These are phyloP conservation scores for Lepus americanus DNA, from an alignment of 2,113 vertebrate genomes.

Conservation along the genomic window DNA sequence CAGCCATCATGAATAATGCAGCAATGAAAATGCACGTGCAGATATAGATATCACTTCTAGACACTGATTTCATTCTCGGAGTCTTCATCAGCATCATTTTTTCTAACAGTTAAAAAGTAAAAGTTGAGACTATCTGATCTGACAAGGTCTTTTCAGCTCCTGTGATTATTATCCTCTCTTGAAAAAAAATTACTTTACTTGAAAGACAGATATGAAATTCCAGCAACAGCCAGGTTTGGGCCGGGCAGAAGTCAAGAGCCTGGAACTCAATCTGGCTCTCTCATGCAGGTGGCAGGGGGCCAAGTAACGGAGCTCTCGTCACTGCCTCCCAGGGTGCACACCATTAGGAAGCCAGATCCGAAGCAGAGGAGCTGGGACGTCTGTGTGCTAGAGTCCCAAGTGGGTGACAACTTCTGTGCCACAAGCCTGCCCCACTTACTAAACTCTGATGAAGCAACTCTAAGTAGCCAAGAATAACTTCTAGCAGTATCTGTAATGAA, in stretches of 20 bases:
- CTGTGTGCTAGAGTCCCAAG: no score
- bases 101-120: slow-evolving; percentile 41
- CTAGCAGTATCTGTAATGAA: neutral
- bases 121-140: neutral
- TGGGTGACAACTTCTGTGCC: no score
- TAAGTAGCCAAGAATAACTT: neutral
- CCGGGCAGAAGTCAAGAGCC: no score
- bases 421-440: neutral
- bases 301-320: no score
- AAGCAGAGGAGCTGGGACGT: no score
- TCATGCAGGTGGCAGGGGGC: no score
- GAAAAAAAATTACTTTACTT: no score
- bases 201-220: no score
- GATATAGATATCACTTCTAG: neutral
- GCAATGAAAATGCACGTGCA: neutral
- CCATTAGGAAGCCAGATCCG: no score
- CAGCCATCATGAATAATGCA: neutral
- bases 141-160: neutral
- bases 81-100: neutral
- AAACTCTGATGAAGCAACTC: slow-evolving; percentile 11
- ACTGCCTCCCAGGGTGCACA: no score
- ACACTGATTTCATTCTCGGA: neutral
- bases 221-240: no score
- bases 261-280: no score
- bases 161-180: neutral